Percentiles rank a stretch among this genome's conserved stretches.
Evolutionary conservation across 23 tunicate genomes (phyloP).

Genomic region (Ascidia mentula): DNA sequence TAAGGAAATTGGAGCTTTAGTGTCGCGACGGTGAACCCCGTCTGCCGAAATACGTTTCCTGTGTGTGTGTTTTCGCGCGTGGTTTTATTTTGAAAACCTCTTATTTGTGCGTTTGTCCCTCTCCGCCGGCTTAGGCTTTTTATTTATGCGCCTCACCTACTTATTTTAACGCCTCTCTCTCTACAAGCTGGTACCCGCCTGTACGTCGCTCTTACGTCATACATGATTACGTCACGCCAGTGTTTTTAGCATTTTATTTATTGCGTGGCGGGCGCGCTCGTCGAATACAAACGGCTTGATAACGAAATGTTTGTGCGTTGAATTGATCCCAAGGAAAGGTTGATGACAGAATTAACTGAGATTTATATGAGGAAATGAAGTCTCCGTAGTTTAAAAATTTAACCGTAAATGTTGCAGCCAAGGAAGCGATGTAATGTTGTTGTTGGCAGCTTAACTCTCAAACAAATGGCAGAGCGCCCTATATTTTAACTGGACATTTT

Average conservation of each 20-base stretch:
- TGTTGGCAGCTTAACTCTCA: too few species aligned
- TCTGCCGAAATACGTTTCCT: not conserved
- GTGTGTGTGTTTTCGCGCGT: not conserved
- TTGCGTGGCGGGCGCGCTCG: slow-evolving; percentile 9
- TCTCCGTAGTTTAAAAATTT: too few species aligned
- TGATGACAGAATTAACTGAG: too few species aligned
- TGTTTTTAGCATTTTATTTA: slow-evolving; percentile 7
- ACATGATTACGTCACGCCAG: slow-evolving; percentile 6
- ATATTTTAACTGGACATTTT: too few species aligned
- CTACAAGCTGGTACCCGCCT: not conserved
- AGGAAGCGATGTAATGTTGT: too few species aligned
- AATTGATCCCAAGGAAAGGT: too few species aligned
- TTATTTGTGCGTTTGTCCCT: not conserved
- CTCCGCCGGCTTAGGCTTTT: not conserved
- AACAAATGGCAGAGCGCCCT: too few species aligned
- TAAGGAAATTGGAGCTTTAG: too few species aligned
- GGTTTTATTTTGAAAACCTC: not conserved
- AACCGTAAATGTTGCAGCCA: too few species aligned
- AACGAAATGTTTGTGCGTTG: too few species aligned
- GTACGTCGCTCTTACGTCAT: not conserved
- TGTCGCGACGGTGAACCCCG: too few species aligned
- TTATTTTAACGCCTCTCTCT: not conserved
- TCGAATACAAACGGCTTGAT: slow-evolving; percentile 10
- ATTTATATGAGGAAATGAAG: too few species aligned
- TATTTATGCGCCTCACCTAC: not conserved